Percentiles rank a stretch among this genome's conserved stretches.
Evolutionary conservation across 2,113 vertebrate genomes (phyloP).

Genomic region (Sciurus niger): DNA sequence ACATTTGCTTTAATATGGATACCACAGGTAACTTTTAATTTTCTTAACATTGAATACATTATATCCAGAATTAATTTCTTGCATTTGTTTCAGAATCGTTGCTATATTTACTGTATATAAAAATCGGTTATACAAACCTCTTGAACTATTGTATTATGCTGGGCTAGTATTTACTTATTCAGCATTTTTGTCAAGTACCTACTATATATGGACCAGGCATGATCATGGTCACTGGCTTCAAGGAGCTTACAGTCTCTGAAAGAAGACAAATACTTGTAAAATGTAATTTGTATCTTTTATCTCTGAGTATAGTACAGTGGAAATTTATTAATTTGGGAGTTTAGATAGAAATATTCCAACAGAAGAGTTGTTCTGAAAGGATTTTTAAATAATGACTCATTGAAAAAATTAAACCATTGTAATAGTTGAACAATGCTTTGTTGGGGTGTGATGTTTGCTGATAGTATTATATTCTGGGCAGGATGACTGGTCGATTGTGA

Average conservation of each 20-base stretch:
- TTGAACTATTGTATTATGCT: neutral
- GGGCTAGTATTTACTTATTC: neutral
- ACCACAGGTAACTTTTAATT: neutral
- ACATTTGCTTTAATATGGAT: constrained; percentile 37
- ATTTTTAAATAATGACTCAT: constrained; percentile 47
- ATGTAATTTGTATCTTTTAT: constrained; percentile 16
- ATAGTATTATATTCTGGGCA: neutral
- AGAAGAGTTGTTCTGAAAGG: constrained; percentile 35
- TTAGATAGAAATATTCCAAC: constrained; percentile 50
- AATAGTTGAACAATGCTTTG: constrained; percentile 38
- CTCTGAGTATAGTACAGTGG: neutral
- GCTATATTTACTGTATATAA: neutral
- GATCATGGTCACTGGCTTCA: neutral
- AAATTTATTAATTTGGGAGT: constrained; percentile 16
- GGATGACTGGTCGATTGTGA: constrained; percentile 22
- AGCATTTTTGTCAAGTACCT: neutral
- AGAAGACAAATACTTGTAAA: neutral
- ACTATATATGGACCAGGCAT: neutral
- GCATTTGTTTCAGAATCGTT: constrained; percentile 10
- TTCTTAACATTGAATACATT: neutral
- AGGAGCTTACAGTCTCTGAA: neutral
- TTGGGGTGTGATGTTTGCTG: neutral
- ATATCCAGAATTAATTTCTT: constrained; percentile 3
- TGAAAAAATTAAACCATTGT: constrained; percentile 17
- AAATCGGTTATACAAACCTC: neutral